A percentile compares a stretch with the other conserved stretches of the same genome.
These are phyloP conservation scores for Parazoanthus swiftii DNA, from an alignment of 92 coral and sea anemone genomes.

Conservation along the genomic window DNA sequence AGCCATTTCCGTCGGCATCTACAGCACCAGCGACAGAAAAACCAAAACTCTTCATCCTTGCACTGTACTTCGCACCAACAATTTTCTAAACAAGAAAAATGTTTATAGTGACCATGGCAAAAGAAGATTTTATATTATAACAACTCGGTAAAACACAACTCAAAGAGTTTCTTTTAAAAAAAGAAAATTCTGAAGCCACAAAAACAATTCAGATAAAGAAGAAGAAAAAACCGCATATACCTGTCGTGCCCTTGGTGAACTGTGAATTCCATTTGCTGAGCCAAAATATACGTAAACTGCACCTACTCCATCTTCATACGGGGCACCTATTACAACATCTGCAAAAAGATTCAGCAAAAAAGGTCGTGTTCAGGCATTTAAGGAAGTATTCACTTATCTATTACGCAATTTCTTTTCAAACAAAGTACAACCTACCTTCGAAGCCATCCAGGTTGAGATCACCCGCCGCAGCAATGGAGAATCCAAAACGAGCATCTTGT, in stretches of 20 bases:
- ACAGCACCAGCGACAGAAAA: slow-evolving; percentile 52
- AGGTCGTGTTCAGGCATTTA: neutral
- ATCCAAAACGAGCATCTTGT: slow-evolving; percentile 45
- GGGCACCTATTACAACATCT: slow-evolving; percentile 58
- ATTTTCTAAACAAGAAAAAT: slow-evolving; percentile 34
- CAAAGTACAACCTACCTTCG: slow-evolving; percentile 33
- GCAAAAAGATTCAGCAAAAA: neutral
- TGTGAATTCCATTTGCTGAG: slow-evolving; percentile 36
- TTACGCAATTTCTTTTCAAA: too few species aligned
- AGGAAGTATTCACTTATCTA: too few species aligned
- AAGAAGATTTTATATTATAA: too few species aligned
- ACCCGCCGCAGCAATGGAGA: slow-evolving; percentile 52
- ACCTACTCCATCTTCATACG: slow-evolving; percentile 50
- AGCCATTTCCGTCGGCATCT: slow-evolving; percentile 54
- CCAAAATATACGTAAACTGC: slow-evolving; percentile 56
- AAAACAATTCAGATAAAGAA: too few species aligned
- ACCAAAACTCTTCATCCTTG: slow-evolving; percentile 46
- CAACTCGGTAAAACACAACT: too few species aligned
- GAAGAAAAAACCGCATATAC: neutral
- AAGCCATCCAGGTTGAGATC: slow-evolving; percentile 46
- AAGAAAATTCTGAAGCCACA: too few species aligned
- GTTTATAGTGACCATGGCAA: too few species aligned
- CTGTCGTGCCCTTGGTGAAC: slow-evolving; percentile 43
- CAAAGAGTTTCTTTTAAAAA: too few species aligned
- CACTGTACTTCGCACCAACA: slow-evolving; percentile 12